Evolutionary conservation across 2,797 vertebrate species (phyloP).

Genomic region (Tapera naevia): DNA sequence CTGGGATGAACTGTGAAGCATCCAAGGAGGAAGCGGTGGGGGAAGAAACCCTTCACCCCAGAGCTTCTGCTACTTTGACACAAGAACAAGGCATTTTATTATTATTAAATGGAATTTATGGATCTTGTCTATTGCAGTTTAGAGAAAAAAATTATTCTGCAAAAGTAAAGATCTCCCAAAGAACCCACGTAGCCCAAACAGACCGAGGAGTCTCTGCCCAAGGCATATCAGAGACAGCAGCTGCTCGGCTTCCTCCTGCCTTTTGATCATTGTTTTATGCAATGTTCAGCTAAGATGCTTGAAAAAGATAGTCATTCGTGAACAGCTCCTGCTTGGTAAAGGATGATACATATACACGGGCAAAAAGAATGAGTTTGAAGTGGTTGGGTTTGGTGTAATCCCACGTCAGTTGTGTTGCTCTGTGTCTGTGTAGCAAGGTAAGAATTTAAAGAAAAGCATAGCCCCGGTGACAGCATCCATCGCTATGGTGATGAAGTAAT

Average conservation of each 20-base stretch:
- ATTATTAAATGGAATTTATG: not conserved
- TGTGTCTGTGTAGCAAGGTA: not conserved
- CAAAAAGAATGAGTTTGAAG: constrained; percentile 41
- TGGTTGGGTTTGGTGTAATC: not conserved
- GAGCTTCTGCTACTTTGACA: not conserved
- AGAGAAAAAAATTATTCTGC: not conserved
- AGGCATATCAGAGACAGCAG: not conserved
- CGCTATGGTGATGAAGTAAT: not conserved
- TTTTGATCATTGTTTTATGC: not conserved
- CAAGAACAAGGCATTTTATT: not conserved
- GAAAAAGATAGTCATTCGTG: not conserved
- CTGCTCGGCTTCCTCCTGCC: not conserved
- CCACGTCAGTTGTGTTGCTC: not conserved
- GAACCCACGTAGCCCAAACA: not conserved
- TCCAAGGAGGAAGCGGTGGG: not conserved
- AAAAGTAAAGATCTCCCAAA: not conserved
- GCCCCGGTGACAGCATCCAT: not conserved
- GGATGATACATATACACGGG: not conserved
- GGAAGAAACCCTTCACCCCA: not conserved
- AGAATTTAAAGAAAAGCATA: not conserved
- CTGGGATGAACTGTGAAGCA: not conserved
- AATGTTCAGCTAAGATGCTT: not conserved
- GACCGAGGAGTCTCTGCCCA: not conserved
- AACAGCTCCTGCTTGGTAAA: not conserved
- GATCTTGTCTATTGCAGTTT: not conserved